These are phyloP conservation scores for Trematocara unimaculatum DNA, from an alignment of 2,113 vertebrate species.

Conservation along the genomic window DNA sequence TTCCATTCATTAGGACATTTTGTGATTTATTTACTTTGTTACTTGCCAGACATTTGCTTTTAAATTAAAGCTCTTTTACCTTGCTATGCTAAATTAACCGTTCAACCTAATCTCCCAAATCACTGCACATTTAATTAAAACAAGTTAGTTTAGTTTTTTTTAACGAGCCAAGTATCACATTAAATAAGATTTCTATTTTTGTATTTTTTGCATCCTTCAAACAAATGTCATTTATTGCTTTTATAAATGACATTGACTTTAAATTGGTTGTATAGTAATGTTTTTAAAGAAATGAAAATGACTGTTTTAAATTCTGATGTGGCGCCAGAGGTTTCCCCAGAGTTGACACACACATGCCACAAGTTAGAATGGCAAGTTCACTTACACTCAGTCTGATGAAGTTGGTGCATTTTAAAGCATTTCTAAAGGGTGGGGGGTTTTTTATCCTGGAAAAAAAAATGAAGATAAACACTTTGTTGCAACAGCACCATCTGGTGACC, in stretches of 20 bases:
- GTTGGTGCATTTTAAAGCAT: not conserved
- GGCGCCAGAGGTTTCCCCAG: not conserved
- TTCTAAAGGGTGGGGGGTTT: not conserved
- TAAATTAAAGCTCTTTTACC: not conserved
- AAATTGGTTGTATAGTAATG: not conserved
- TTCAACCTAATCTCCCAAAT: not conserved
- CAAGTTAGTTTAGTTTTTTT: not conserved
- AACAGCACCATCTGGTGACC: not conserved
- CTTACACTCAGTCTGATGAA: not conserved
- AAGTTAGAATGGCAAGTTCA: not conserved
- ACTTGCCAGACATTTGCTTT: not conserved
- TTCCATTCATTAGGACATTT: not conserved
- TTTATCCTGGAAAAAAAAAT: not conserved
- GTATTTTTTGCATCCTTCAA: not conserved
- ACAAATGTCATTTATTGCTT: not conserved
- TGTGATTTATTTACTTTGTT: not conserved
- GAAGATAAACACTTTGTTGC: not conserved
- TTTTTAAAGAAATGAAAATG: not conserved
- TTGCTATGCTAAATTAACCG: not conserved
- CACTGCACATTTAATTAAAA: not conserved
- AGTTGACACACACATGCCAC: not conserved
- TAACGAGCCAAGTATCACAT: not conserved
- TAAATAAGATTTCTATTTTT: not conserved
- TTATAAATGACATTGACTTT: not conserved
- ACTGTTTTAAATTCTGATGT: not conserved